Conservation (phyloP, 2,888 invertebrate genomes). For the Nudaria mundana region DNA sequence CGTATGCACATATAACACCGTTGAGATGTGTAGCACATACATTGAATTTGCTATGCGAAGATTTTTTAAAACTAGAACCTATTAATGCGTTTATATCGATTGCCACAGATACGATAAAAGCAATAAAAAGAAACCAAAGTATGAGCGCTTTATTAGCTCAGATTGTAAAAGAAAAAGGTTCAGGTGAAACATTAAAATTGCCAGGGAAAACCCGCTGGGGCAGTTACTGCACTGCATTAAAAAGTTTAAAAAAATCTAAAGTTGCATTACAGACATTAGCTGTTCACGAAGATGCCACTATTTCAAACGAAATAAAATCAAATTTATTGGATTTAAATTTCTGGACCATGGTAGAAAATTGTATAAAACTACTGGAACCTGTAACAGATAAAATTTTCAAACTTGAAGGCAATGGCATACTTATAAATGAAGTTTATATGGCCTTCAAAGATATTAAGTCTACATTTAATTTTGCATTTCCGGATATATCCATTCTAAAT, state of each 20-base stretch:
- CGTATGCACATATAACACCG: constrained; percentile 11
- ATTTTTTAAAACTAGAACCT: constrained; percentile 9
- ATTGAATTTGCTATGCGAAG: constrained; percentile 14
- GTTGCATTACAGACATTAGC: constrained; percentile 19
- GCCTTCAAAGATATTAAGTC: constrained; percentile 19
- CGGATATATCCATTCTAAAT: constrained; percentile 12
- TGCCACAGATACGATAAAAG: constrained; percentile 10
- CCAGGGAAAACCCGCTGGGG: constrained; percentile 10
- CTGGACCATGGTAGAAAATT: constrained; percentile 19
- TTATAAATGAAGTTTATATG: constrained; percentile 17
- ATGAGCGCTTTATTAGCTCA: constrained; percentile 17
- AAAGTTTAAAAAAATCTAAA: constrained; percentile 18
- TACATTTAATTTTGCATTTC: constrained; percentile 13
- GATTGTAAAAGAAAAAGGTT: constrained; percentile 20
- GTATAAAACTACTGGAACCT: constrained; percentile 15
- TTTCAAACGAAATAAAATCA: constrained; percentile 11
- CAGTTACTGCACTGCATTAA: constrained; percentile 21
- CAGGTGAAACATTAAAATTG: constrained; percentile 22
- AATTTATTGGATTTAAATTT: constrained; percentile 21
- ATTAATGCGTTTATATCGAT: constrained; percentile 5
- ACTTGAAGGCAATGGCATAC: constrained; percentile 12
- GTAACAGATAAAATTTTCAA: constrained; percentile 17
- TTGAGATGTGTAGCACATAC: constrained; percentile 17
- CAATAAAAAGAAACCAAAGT: constrained; percentile 14
- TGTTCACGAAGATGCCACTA: constrained; percentile 19